Evolutionary conservation across 2,888 invertebrate species (phyloP), one percentile per base, ranked within the genome.

Genomic region (Drosophila pegasa): DNA sequence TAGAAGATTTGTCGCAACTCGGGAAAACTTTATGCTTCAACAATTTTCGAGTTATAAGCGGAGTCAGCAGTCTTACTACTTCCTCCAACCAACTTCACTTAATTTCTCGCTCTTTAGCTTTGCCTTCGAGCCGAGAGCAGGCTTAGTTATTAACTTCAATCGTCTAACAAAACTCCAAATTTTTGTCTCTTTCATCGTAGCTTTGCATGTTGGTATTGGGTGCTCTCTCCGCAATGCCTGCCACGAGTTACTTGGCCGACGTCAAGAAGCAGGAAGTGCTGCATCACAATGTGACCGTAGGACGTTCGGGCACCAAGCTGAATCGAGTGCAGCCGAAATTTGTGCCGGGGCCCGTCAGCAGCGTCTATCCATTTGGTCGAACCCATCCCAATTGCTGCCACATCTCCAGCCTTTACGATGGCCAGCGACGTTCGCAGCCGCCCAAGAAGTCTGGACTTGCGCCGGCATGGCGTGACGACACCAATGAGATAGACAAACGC

Each of bases 231-330:
- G 54, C 16, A 14, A 71, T 72, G 72, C 37, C 55, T 25, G 35
- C 45, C 12, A 55, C 37, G n/a, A 35, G 16, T n/a, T 9, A 20
- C 14, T 45, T 55, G 7, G 51, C 56, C 7, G 38, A 60, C 3
- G 35, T 22, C 2, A 48, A 48, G 14, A 37, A 50, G 2, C 37
- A 7, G 3, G 62, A 50, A 31, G 16, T 59, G 29, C 33, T 25
- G 0, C 82, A 60, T 20, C 82, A 75, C 2, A 31, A 55, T 2
- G 18, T 63, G 54, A 67, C 61, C 40, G 55, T 55, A 62, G 78
- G 1, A 7, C 43, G 65, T 4, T 80, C 80, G 40, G 64, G 63
- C 27, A 45, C 31, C 2, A 83, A 70, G 43, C 18, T 40, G 45
- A 51, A 59, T 0, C 73, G 55, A 2, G 4, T 33, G 14, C 37